phyloP scores from a whole-genome alignment of 2,797 vertebrate genomes.

The Acanthornis magna region DNA sequence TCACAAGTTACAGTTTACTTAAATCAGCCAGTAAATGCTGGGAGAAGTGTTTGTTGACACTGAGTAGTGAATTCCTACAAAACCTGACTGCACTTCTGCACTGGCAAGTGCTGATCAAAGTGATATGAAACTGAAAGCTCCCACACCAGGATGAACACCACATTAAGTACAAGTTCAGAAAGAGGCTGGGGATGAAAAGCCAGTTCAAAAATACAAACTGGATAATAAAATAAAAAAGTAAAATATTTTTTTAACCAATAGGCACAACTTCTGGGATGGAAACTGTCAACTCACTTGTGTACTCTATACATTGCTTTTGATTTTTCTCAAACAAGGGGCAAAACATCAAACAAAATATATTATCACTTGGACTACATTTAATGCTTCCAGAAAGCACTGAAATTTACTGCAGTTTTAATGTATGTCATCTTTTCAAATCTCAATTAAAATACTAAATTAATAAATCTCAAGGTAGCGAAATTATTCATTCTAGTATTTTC shows the following conservation, averaged over 20 bases:
- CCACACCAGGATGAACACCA: slow-evolving; percentile 29
- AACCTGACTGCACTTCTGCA: slow-evolving; percentile 46
- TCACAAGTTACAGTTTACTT: slow-evolving; percentile 52
- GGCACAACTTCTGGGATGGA: not conserved
- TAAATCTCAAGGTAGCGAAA: slow-evolving; percentile 6
- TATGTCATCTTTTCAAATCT: slow-evolving; percentile 29
- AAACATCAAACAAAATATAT: slow-evolving; percentile 34
- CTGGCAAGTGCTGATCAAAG: slow-evolving; percentile 55
- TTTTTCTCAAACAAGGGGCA: slow-evolving; percentile 14
- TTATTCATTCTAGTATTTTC: slow-evolving; percentile 52
- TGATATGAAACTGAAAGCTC: slow-evolving; percentile 54
- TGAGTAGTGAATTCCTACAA: slow-evolving; percentile 37
- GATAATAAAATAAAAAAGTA: slow-evolving; percentile 49
- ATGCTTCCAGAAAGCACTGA: slow-evolving; percentile 47
- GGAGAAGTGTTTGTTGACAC: slow-evolving; percentile 40
- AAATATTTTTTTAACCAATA: slow-evolving; percentile 32
- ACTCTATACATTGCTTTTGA: not conserved
- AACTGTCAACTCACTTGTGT: not conserved
- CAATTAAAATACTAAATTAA: slow-evolving; percentile 35
- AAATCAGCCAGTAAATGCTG: slow-evolving; percentile 25
- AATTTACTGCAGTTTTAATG: slow-evolving; percentile 39
- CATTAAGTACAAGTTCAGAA: slow-evolving; percentile 25
- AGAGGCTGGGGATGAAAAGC: slow-evolving; percentile 22
- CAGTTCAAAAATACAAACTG: slow-evolving; percentile 51
- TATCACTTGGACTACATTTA: slow-evolving; percentile 21